Evolutionary conservation across 2,113 vertebrate species (phyloP).

Genomic region (Phoxinus phoxinus): DNA sequence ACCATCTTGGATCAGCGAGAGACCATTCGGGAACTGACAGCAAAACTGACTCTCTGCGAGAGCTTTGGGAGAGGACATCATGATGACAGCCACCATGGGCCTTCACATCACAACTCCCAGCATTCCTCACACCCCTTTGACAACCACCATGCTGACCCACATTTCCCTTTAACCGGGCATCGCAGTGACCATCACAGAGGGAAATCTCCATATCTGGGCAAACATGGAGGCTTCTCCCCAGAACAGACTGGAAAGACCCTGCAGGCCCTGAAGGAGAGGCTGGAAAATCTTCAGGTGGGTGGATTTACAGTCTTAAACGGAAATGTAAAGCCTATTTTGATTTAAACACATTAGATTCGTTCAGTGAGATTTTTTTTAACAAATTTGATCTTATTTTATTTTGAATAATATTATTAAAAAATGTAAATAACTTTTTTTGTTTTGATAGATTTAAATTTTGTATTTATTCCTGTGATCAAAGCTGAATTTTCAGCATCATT

Average conservation of each 20-base stretch:
- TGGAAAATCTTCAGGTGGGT: slow-evolving; percentile 81
- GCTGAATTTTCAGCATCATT: neutral
- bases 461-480: neutral
- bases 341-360: too few relatives aligned
- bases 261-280: slow-evolving; percentile 80
- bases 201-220: slow-evolving; percentile 58
- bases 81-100: slow-evolving; percentile 63
- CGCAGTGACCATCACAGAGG: slow-evolving; percentile 68
- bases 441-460: neutral
- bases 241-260: slow-evolving; percentile 80
- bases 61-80: slow-evolving; percentile 72
- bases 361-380: too few relatives aligned
- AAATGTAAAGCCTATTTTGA: neutral
- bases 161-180: slow-evolving; percentile 67
- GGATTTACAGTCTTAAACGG: neutral
- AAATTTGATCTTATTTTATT: slow-evolving; percentile 6
- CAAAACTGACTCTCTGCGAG: slow-evolving; percentile 82
- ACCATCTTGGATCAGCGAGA: slow-evolving; percentile 83
- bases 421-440: neutral
- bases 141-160: slow-evolving; percentile 61
- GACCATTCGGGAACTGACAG: slow-evolving; percentile 81
- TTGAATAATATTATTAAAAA: neutral
- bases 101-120: slow-evolving; percentile 55
- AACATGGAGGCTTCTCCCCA: slow-evolving; percentile 69
- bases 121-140: slow-evolving; percentile 57